A percentile compares a stretch with the other conserved stretches of the same genome.
Conservation (phyloP, 2,113 vertebrate species). For the Odocoileus virginianus region DNA sequence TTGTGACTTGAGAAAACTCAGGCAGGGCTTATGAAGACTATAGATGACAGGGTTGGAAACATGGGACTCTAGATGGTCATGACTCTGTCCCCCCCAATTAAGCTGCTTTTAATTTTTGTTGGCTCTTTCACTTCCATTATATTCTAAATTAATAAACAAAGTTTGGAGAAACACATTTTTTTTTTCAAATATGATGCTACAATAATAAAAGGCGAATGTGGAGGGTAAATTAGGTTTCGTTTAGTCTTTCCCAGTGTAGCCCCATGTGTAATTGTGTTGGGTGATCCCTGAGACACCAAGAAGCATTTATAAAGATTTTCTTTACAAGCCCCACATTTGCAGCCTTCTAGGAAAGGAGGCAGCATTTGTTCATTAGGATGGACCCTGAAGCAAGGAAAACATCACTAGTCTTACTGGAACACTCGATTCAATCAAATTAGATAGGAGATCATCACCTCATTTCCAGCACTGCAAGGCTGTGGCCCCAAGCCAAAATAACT, state of each 20-base stretch:
- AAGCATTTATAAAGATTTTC: conserved; percentile 66
- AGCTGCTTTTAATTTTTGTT: conserved; percentile 70
- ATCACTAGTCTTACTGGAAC: conserved; percentile 38
- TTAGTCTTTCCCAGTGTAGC: conserved; percentile 41
- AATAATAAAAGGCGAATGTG: conserved; percentile 11
- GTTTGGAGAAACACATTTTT: conserved; percentile 55
- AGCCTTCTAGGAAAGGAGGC: conserved; percentile 53
- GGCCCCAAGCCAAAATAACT: conserved; percentile 22
- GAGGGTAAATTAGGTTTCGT: conserved; percentile 17
- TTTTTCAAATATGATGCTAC: conserved; percentile 50
- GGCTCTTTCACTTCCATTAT: conserved; percentile 64
- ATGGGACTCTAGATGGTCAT: not conserved
- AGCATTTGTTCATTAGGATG: conserved; percentile 30
- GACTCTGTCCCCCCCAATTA: conserved; percentile 59
- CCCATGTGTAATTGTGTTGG: conserved; percentile 48
- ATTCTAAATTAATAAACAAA: conserved; percentile 67
- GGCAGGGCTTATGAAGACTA: not conserved
- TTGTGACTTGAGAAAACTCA: not conserved
- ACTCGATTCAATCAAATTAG: conserved; percentile 60
- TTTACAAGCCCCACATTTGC: conserved; percentile 36
- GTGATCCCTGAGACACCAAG: conserved; percentile 57
- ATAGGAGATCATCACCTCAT: not conserved
- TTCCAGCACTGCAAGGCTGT: not conserved
- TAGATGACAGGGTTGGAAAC: not conserved
- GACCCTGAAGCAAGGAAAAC: conserved; percentile 47